Base-by-base conservation (phyloP, 2,113 vertebrate species). In the Cochlearius cochlearius region DNA sequence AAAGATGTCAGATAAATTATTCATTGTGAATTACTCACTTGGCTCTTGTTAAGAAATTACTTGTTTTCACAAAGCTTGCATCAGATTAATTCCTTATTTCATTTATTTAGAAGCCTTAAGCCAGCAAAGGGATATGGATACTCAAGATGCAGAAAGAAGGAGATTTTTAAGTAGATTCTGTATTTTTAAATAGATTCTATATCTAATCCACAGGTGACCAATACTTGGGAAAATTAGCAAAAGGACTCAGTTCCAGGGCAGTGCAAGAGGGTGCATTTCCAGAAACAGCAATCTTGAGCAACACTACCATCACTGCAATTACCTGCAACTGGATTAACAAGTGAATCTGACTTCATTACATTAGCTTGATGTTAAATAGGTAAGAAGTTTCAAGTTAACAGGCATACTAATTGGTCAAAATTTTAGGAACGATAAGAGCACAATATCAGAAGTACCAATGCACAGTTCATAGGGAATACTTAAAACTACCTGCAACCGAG, bases 361-460 rank as follows among this genome's bases (percentile, higher is more conserved):
- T 47, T 41, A 60, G 15, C n/a, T 38, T 49, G 66, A 22, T 62
- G 50, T 60, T 66, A 29, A 67, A 43, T n/a, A 71, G 69, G 62
- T 11, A 39, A n/a, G 43, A 43, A 58, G 43, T n/a, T 71, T 17
- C 50, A 12, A 39, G 47, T 80, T 68, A 66, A 73, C 17, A 41
- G 52, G 60, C 38, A 22, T 32, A 14, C 29, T 75, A 69, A 80
- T 47, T 52, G 50, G 56, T 39, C 67, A n/a, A 74, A 63, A 63
- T 75, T 39, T 36, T 3, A 43, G 41, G 43, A 56, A 39, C 5
- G 0, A 0, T 18, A 56, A 73, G 34, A 58, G 36, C 27, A n/a
- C 0, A 0, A 1, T 20, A 16, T 15, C 36, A 32, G 75, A 52
- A 69, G 36, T 4, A 45, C 7, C 1, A 1, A 22, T 8, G 16